phyloP scores from a whole-genome alignment of 2,888 invertebrate species.

The Cyrtodaria siliqua region DNA sequence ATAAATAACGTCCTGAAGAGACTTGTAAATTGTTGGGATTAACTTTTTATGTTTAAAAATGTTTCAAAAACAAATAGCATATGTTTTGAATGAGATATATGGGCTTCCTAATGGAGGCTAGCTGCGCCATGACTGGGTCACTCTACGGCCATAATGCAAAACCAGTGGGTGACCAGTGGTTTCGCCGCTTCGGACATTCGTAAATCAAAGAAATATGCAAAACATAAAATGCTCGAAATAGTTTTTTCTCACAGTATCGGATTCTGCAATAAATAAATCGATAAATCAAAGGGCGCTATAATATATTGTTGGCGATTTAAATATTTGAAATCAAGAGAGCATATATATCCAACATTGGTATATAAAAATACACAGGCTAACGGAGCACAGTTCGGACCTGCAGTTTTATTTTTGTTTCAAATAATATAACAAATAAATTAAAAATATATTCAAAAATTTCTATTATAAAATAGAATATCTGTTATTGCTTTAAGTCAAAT shows the following conservation, averaged over 20 bases:
- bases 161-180: constrained; percentile 39
- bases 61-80: constrained; percentile 44
- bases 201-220: constrained; percentile 51
- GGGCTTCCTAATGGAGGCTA: constrained; percentile 21
- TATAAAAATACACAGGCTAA: too few relatives aligned
- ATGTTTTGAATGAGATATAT: constrained; percentile 51
- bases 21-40: background rate
- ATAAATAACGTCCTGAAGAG: constrained; percentile 37
- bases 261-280: constrained; percentile 18
- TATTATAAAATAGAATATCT: too few relatives aligned
- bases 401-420: too few relatives aligned
- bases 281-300: too few relatives aligned
- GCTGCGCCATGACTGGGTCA: constrained; percentile 54
- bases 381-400: too few relatives aligned
- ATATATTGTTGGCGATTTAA: too few relatives aligned
- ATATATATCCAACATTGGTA: too few relatives aligned
- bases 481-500: too few relatives aligned
- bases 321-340: too few relatives aligned
- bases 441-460: too few relatives aligned
- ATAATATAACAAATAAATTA: too few relatives aligned
- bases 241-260: constrained; percentile 50
- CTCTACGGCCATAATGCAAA: constrained; percentile 44
- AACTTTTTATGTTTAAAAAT: constrained; percentile 32
- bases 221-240: constrained; percentile 31
- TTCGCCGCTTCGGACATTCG: constrained; percentile 16